A percentile compares a stretch with the other conserved stretches of the same genome.
phyloP scores from a whole-genome alignment of 2,113 vertebrate species.

The Lichenostomus cassidix region DNA sequence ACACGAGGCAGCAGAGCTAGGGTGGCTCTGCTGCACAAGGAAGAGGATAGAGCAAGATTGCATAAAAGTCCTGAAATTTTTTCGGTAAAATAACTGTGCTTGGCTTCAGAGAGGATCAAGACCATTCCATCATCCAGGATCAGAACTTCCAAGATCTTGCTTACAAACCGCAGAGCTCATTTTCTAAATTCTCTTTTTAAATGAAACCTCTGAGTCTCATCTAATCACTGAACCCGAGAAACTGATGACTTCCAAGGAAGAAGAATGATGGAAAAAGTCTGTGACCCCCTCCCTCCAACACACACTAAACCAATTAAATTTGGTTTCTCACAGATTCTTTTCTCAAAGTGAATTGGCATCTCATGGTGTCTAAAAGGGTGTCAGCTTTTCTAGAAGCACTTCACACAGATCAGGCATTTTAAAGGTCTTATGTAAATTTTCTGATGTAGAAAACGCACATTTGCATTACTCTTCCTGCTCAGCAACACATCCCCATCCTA shows the following conservation, averaged over 20 bases:
- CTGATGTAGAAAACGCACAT: background rate
- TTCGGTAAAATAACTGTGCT: background rate
- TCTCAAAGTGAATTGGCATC: background rate
- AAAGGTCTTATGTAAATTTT: background rate
- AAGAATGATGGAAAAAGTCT: background rate
- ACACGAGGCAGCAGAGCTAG: background rate
- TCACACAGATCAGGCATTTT: background rate
- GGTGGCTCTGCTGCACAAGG: background rate
- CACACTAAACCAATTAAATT: background rate
- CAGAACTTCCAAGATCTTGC: background rate
- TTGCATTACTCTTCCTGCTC: background rate
- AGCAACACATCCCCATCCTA: background rate
- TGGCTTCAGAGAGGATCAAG: background rate
- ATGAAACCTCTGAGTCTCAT: background rate
- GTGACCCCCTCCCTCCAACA: background rate
- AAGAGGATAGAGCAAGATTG: background rate
- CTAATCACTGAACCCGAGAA: background rate
- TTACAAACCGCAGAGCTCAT: background rate
- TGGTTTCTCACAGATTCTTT: background rate
- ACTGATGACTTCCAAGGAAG: background rate
- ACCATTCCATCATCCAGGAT: accelerated
- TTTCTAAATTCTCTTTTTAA: background rate
- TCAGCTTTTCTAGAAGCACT: background rate
- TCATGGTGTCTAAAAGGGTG: background rate
- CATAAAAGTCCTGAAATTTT: background rate